phyloP scores from a whole-genome alignment of 2,888 invertebrate genomes.

The Dendrolimus pini region DNA sequence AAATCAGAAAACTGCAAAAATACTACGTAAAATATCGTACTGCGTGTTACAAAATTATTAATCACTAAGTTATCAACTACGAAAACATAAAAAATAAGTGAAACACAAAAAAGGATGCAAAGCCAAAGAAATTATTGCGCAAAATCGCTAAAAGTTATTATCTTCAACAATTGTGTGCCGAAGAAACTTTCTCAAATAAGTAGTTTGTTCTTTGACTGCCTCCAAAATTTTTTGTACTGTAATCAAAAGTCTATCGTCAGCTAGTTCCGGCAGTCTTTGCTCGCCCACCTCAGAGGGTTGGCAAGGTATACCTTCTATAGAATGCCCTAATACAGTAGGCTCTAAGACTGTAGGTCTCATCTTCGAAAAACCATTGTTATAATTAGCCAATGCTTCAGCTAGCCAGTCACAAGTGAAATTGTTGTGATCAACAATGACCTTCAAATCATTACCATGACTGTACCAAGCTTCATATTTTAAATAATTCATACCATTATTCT shows the following conservation, averaged over 20 bases:
- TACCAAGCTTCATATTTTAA: conserved; percentile 51
- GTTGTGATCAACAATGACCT: conserved; percentile 51
- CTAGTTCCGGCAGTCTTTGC: conserved; percentile 12
- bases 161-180: conserved; percentile 22
- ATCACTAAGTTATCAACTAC: too few species aligned
- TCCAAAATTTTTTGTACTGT: conserved; percentile 53
- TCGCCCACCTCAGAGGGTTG: conserved; percentile 16
- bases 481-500: conserved; percentile 35
- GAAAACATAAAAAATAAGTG: conserved; percentile 1
- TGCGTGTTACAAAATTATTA: too few species aligned
- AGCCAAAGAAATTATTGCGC: background rate
- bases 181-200: conserved; percentile 31
- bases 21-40: too few species aligned
- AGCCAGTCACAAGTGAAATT: conserved; percentile 55
- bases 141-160: conserved; percentile 7
- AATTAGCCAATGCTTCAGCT: conserved; percentile 40
- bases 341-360: conserved; percentile 41
- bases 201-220: conserved; percentile 52
- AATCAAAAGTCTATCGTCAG: conserved; percentile 50
- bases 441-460: conserved; percentile 36
- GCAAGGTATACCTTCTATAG: conserved; percentile 58
- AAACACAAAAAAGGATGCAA: conserved; percentile 1
- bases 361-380: conserved; percentile 48
- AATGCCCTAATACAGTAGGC: conserved; percentile 19
- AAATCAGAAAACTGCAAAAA: too few species aligned